Conservation (phyloP, 2,888 invertebrate species). For the Sipunculus nudus region DNA sequence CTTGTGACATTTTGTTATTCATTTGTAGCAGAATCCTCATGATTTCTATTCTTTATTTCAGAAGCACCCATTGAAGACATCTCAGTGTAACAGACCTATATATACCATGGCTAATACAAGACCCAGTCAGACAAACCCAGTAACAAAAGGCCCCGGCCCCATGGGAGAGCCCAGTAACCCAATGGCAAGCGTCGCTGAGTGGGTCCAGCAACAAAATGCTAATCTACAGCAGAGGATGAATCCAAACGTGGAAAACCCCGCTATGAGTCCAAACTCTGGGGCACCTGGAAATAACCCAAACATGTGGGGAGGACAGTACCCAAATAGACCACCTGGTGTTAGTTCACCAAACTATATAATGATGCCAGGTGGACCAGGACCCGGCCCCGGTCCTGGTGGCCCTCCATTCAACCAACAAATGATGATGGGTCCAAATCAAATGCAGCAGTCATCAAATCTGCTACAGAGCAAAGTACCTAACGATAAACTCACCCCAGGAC, state of each 20-base stretch:
- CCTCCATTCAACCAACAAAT: slow-evolving; percentile 5
- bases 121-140: too few relatives aligned
- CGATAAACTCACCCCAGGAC: slow-evolving; percentile 95
- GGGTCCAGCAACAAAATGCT: slow-evolving; percentile 63
- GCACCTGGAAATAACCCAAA: slow-evolving; percentile 1
- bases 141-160: too few relatives aligned
- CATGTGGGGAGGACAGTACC: neutral
- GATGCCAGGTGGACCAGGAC: slow-evolving; percentile 14
- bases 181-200: slow-evolving; percentile 54
- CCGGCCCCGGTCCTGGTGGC: slow-evolving; percentile 15
- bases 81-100: slow-evolving; percentile 78
- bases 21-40: too few relatives aligned
- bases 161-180: slow-evolving; percentile 46
- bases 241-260: slow-evolving; percentile 1
- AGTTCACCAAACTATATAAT: neutral
- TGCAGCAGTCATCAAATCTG: slow-evolving; percentile 45
- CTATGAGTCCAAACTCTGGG: neutral
- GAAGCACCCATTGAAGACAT: slow-evolving; percentile 90
- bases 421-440: slow-evolving; percentile 8
- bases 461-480: slow-evolving; percentile 63
- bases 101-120: slow-evolving; percentile 40
- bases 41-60: too few relatives aligned
- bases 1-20: too few relatives aligned
- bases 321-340: neutral
- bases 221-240: slow-evolving; percentile 49